A percentile compares a stretch with the other conserved stretches of the same genome.
These are phyloP conservation scores for Anastrepha obliqua DNA, from an alignment of 1,140 invertebrate genomes.

Conservation along the genomic window DNA sequence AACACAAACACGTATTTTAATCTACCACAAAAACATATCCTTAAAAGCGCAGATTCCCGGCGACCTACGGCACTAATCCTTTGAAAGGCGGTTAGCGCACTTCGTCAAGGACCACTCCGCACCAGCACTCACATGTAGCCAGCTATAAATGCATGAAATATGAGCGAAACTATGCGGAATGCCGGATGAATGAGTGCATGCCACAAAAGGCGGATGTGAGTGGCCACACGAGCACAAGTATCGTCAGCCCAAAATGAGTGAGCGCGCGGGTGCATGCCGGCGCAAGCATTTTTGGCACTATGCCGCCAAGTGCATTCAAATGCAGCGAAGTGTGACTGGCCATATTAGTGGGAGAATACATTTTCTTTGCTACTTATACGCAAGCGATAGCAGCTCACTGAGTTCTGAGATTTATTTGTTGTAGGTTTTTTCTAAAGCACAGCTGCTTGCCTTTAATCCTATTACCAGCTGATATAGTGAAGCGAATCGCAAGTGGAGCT, in stretches of 20 bases:
- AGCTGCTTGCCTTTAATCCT: slow-evolving; percentile 40
- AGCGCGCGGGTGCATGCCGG: not conserved
- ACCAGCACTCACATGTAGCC: too few relatives aligned
- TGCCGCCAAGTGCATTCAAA: slow-evolving; percentile 36
- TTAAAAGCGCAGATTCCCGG: not conserved
- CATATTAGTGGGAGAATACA: not conserved
- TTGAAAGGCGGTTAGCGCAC: slow-evolving; percentile 29
- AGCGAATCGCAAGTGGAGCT: not conserved
- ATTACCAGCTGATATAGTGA: slow-evolving; percentile 28
- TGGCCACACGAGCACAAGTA: not conserved
- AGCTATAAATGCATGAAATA: slow-evolving; percentile 20
- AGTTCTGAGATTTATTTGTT: slow-evolving; percentile 21
- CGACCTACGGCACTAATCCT: slow-evolving; percentile 2
- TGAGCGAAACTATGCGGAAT: not conserved
- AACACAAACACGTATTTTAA: not conserved
- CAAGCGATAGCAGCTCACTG: not conserved
- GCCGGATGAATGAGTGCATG: not conserved
- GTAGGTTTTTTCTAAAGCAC: slow-evolving; percentile 4
- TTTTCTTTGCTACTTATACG: slow-evolving; percentile 16
- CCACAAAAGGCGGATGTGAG: slow-evolving; percentile 23
- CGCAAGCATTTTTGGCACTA: slow-evolving; percentile 37
- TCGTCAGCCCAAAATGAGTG: not conserved
- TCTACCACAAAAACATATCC: slow-evolving; percentile 2
- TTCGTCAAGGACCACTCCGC: not conserved
- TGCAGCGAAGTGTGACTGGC: slow-evolving; percentile 7